Evolutionary conservation across 2,888 invertebrate species (phyloP).

Genomic region (Aleiodes testaceus): DNA sequence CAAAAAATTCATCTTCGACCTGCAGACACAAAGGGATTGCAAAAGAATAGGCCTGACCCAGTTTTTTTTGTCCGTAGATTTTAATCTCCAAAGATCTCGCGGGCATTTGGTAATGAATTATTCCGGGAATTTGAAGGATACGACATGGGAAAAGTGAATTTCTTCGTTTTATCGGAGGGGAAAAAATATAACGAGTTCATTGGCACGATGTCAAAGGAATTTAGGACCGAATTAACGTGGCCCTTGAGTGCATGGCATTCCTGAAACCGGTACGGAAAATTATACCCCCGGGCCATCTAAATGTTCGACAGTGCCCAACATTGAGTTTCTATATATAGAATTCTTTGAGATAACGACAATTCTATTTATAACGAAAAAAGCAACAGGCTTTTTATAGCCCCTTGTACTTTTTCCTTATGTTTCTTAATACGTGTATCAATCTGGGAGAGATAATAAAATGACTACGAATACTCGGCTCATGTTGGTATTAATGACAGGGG

Average conservation of each 20-base stretch:
- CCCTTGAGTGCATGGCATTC: slow-evolving; percentile 51
- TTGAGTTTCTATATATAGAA: slow-evolving; percentile 60
- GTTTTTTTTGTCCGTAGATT: too few relatives aligned
- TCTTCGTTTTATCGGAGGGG: not conserved
- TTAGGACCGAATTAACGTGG: slow-evolving; percentile 10
- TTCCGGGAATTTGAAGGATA: too few relatives aligned
- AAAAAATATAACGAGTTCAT: slow-evolving; percentile 37
- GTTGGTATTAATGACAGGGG: slow-evolving; percentile 25
- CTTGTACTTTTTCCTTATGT: slow-evolving; percentile 24
- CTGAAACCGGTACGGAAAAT: slow-evolving; percentile 64
- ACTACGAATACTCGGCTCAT: slow-evolving; percentile 17
- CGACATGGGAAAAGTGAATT: too few relatives aligned
- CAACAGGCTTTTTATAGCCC: slow-evolving; percentile 14
- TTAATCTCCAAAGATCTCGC: too few relatives aligned
- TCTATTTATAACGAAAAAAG: slow-evolving; percentile 59
- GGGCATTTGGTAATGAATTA: too few relatives aligned
- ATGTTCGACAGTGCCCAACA: slow-evolving; percentile 45
- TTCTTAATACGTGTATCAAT: slow-evolving; percentile 8
- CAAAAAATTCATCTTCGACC: too few relatives aligned
- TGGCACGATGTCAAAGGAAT: slow-evolving; percentile 33
- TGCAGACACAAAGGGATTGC: too few relatives aligned
- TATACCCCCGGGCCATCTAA: slow-evolving; percentile 50
- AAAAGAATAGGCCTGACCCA: too few relatives aligned
- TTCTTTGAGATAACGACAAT: slow-evolving; percentile 57
- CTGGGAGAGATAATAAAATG: not conserved